Evolutionary conservation across 2,113 vertebrate species (phyloP).

Genomic region (Procapra przewalskii): DNA sequence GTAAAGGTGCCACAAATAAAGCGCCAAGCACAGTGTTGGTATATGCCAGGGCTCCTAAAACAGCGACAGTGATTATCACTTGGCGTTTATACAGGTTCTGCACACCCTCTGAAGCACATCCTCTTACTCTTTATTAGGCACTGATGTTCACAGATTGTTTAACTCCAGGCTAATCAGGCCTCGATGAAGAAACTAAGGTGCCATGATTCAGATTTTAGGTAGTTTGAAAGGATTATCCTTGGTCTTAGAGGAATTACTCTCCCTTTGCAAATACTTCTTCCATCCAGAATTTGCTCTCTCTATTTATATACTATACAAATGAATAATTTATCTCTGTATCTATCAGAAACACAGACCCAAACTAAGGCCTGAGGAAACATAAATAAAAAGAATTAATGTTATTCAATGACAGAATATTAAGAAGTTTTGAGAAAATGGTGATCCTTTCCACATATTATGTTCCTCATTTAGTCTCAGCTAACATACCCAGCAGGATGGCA

Average conservation of each 20-base stretch:
- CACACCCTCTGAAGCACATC: not conserved
- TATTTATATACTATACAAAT: slow-evolving; percentile 61
- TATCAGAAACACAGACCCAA: slow-evolving; percentile 50
- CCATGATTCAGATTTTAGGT: not conserved
- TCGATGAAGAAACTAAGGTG: not conserved
- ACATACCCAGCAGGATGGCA: not conserved
- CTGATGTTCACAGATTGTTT: not conserved
- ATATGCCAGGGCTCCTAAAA: not conserved
- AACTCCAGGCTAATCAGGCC: not conserved
- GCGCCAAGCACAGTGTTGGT: not conserved
- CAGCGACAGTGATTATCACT: not conserved
- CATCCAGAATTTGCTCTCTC: slow-evolving; percentile 28
- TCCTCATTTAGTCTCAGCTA: slow-evolving; percentile 9
- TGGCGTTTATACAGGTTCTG: not conserved
- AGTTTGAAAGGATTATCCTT: not conserved
- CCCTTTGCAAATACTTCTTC: slow-evolving; percentile 36
- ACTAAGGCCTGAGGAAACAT: slow-evolving; percentile 37
- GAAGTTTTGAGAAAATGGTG: slow-evolving; percentile 31
- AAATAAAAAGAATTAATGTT: slow-evolving; percentile 44
- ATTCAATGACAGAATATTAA: slow-evolving; percentile 55
- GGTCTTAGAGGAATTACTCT: slow-evolving; percentile 41
- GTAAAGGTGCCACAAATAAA: not conserved
- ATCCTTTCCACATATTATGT: not conserved
- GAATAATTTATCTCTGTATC: slow-evolving; percentile 60
- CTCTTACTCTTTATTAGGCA: not conserved